Conservation (phyloP, 2,888 invertebrate species). For the Epirrita christyi region DNA sequence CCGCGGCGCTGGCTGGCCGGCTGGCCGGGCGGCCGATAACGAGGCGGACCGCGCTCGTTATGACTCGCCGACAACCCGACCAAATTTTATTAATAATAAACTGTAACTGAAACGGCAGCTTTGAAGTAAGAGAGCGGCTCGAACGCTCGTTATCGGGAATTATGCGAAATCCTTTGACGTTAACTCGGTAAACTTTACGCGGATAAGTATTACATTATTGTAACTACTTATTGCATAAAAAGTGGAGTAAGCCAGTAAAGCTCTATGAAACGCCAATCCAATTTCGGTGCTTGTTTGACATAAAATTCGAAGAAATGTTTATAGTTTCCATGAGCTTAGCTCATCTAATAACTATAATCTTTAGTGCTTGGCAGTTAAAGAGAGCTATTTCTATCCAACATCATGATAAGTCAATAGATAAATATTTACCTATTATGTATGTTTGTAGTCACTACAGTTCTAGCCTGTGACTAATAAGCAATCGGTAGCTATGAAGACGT, state of each 20-base stretch:
- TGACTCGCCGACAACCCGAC: slow-evolving; percentile 63
- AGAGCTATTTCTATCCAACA: too few relatives aligned
- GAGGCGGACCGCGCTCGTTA: slow-evolving; percentile 73
- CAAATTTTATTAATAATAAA: slow-evolving; percentile 84
- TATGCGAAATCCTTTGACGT: slow-evolving; percentile 81
- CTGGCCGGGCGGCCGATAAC: slow-evolving; percentile 72
- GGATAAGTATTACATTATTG: slow-evolving; percentile 37
- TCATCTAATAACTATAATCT: neutral
- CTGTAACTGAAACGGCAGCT: slow-evolving; percentile 81
- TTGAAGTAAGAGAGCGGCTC: slow-evolving; percentile 79
- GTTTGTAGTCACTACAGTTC: neutral
- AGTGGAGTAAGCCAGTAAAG: slow-evolving; percentile 9
- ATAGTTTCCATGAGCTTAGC: neutral
- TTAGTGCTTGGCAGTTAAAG: too few relatives aligned
- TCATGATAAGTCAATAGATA: neutral
- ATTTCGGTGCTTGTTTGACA: slow-evolving; percentile 13
- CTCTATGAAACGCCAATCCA: slow-evolving; percentile 13
- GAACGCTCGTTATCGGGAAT: slow-evolving; percentile 81
- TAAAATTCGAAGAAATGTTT: neutral
- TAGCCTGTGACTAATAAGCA: slow-evolving; percentile 8
- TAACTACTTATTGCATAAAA: slow-evolving; percentile 34
- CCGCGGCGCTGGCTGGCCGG: slow-evolving; percentile 81
- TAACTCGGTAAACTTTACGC: slow-evolving; percentile 41
- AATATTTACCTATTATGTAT: neutral
- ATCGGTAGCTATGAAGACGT: slow-evolving; percentile 19